Base-by-base conservation (phyloP, 2,113 vertebrate species). In the Aythya baeri region DNA sequence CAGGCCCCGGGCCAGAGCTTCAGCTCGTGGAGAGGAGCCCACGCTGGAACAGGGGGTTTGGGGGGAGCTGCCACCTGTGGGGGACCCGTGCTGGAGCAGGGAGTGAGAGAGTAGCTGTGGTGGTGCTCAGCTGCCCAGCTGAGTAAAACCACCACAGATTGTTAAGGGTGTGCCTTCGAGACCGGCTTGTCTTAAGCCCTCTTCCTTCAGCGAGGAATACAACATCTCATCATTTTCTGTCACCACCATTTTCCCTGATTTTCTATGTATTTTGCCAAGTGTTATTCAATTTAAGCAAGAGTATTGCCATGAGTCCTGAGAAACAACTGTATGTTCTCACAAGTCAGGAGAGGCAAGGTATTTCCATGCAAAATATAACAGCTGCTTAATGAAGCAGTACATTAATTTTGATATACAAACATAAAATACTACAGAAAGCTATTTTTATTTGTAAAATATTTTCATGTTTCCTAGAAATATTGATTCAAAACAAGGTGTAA, bases 391-490 rank as follows among this genome's bases (percentile, higher is more conserved):
- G 6, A 91, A 79, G 46, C 36, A 75, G 46, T 22, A 52, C 1
- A 6, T 34, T 54, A 8, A 49, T 80, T 88, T 58, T 65, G 36
- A 29, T 52, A 25, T 17, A 17, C 1, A 1, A 7, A 38, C 38
- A 27, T 1, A 13, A 65, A 76, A 31, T 23, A 25, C 7, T 21
- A 25, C 25, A 62, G 38, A 65, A n/a, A 7, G 34, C 3, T 31
- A 13, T 0, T 50, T 76, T 82, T 8, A 13, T 80, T 46, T 63
- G 29, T 50, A 36, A 43, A 46, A 12, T 14, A 1, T 49, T 62
- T 75, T 58, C 50, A 27, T 0, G 0, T 70, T 20, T 38, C 16
- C 52, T 73, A 75, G 68, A 88, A 67, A 58, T 13, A 9, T 0
- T 10, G 13, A 15, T 13, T 78, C 52, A 78, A 63, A 83, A 14